Conservation (phyloP, 1,140 invertebrate species). For the Polypedilum pembai region DNA sequence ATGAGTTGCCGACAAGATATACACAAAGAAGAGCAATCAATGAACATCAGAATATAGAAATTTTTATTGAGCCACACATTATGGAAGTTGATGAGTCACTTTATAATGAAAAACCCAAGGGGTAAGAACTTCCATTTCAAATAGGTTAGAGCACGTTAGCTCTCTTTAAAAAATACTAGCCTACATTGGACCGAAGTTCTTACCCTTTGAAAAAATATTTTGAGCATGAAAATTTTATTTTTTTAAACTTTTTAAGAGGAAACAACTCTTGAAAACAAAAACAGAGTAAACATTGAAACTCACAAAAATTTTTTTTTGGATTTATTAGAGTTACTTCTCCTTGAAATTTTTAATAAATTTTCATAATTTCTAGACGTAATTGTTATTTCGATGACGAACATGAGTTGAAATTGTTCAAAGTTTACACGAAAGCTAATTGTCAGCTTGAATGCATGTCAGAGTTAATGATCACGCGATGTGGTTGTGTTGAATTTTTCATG, state of each 20-base stretch:
- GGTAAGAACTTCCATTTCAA: background rate
- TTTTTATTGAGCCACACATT: background rate
- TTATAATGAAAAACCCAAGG: background rate
- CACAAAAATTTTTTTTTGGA: too few relatives aligned
- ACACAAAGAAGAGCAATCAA: background rate
- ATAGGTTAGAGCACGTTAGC: too few relatives aligned
- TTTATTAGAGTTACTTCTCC: too few relatives aligned
- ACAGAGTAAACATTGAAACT: too few relatives aligned
- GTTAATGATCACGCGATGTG: background rate
- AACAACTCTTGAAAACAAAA: too few relatives aligned
- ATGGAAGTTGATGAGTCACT: background rate
- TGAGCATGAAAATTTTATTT: too few relatives aligned
- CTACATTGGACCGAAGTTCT: too few relatives aligned
- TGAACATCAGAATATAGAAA: background rate
- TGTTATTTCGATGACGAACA: slow-evolving; percentile 57
- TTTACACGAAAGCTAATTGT: slow-evolving; percentile 48
- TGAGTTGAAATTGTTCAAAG: slow-evolving; percentile 54
- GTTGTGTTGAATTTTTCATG: background rate
- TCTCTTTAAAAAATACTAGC: too few relatives aligned
- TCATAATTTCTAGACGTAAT: slow-evolving; percentile 42
- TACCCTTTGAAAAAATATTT: too few relatives aligned
- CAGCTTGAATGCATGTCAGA: background rate
- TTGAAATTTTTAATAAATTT: background rate
- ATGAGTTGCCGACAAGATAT: background rate
- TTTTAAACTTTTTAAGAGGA: too few relatives aligned